These are phyloP conservation scores for Barbus barbus DNA, from an alignment of 2,113 vertebrate genomes.

Conservation along the genomic window DNA sequence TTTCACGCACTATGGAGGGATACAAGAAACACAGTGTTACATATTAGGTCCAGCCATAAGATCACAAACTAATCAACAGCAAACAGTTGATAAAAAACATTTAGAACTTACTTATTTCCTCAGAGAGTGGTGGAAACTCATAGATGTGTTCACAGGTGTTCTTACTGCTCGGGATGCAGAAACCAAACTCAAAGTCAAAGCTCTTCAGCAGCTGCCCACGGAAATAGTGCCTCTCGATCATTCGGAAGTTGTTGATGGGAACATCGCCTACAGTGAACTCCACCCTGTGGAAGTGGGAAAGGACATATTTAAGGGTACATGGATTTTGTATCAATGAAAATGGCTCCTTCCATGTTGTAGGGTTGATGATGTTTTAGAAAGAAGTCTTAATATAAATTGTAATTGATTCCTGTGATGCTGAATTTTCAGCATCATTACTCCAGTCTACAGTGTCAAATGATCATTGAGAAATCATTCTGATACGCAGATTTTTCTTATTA, in stretches of 20 bases:
- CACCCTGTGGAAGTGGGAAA: conserved; percentile 77
- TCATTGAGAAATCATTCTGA: too few species aligned
- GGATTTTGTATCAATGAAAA: not conserved
- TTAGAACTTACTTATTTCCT: conserved; percentile 89
- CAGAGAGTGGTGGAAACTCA: conserved; percentile 93
- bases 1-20: conserved; percentile 85
- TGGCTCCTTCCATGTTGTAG: not conserved
- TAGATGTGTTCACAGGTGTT: conserved; percentile 99
- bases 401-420: too few species aligned
- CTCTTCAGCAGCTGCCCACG: conserved; percentile 93
- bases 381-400: too few species aligned
- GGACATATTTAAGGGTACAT: not conserved
- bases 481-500: too few species aligned
- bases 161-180: conserved; percentile 99
- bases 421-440: too few species aligned
- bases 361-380: too few species aligned
- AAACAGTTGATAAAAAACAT: not conserved
- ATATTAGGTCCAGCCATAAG: not conserved
- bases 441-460: too few species aligned
- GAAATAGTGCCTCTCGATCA: conserved; percentile 99
- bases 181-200: conserved; percentile 98
- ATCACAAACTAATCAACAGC: not conserved
- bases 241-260: conserved; percentile 96
- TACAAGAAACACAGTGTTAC: conserved; percentile 9
- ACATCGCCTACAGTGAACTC: conserved; percentile 97